Percentiles rank a stretch among this genome's conserved stretches.
These are phyloP conservation scores for Brachyptera risi DNA, from an alignment of 2,888 invertebrate genomes.

Conservation along the genomic window DNA sequence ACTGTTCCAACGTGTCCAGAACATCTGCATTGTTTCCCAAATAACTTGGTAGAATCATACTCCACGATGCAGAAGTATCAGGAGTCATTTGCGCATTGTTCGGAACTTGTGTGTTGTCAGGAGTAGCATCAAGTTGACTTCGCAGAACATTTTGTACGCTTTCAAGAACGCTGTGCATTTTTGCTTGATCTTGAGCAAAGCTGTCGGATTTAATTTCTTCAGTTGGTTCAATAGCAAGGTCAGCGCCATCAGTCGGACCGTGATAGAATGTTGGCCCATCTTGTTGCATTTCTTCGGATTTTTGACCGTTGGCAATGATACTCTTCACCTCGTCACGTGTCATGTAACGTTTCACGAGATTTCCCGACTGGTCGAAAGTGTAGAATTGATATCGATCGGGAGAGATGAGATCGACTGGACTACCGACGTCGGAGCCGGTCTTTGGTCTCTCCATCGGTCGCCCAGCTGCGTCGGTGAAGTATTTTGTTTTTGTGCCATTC, in stretches of 20 bases:
- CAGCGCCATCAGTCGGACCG: conserved; percentile 47
- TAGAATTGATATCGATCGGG: conserved; percentile 85
- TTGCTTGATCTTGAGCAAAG: neutral
- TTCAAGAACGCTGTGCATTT: conserved; percentile 71
- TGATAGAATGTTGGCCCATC: conserved; percentile 49
- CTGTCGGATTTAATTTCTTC: conserved; percentile 46
- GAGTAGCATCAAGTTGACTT: conserved; percentile 65
- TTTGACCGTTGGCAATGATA: conserved; percentile 75
- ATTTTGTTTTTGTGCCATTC: conserved; percentile 53
- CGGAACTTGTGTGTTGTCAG: conserved; percentile 41
- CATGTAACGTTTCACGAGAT: conserved; percentile 78
- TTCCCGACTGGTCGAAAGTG: conserved; percentile 79
- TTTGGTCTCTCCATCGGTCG: conserved; percentile 62
- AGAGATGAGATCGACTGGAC: conserved; percentile 72
- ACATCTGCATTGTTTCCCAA: conserved; percentile 50
- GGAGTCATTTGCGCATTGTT: neutral
- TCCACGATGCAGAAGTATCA: conserved; percentile 62
- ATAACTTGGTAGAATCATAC: conserved; percentile 73
- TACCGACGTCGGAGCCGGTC: conserved; percentile 45
- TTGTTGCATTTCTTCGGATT: conserved; percentile 48
- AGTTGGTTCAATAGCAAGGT: conserved; percentile 54
- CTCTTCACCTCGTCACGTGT: conserved; percentile 80
- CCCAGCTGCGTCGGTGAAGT: conserved; percentile 64
- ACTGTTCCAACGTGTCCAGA: too few species aligned
- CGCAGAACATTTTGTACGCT: conserved; percentile 81